Evolutionary conservation across 2,797 vertebrate species (phyloP).

Genomic region (Oreochromis grahami): DNA sequence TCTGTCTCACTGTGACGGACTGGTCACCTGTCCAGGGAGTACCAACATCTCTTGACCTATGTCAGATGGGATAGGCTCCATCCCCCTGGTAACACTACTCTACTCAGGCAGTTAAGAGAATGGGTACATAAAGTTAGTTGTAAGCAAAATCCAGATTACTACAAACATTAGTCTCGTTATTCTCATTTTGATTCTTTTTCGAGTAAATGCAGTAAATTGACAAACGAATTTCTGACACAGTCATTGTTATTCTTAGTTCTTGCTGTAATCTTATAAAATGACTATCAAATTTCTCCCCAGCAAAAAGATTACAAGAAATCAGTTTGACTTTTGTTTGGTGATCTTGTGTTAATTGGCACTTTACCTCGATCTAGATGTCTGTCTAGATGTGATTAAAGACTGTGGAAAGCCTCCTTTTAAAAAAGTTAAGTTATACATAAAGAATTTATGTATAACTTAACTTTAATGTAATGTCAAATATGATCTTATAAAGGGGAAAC

Average conservation of each 20-base stretch:
- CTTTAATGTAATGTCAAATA: neutral
- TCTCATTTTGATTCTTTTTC: neutral
- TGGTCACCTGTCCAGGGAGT: neutral
- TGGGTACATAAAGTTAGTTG: neutral
- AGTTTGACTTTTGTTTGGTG: neutral
- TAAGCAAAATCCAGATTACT: neutral
- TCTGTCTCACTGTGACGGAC: neutral
- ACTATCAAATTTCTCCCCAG: neutral
- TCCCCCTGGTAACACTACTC: neutral
- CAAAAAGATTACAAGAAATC: neutral
- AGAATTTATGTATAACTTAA: neutral
- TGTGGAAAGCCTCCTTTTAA: neutral
- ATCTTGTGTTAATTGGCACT: neutral
- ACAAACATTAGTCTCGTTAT: neutral
- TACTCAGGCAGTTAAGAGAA: neutral
- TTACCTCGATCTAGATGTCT: neutral
- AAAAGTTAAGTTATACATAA: neutral
- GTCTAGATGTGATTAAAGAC: neutral
- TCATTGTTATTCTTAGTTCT: neutral
- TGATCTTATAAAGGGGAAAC: slow-evolving; percentile 1
- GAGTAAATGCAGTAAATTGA: neutral
- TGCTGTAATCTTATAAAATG: neutral
- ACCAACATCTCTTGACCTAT: neutral
- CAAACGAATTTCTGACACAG: neutral
- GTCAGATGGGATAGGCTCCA: neutral